Conservation (phyloP, 2,888 invertebrate genomes). For the Orchesellides sinensis region DNA sequence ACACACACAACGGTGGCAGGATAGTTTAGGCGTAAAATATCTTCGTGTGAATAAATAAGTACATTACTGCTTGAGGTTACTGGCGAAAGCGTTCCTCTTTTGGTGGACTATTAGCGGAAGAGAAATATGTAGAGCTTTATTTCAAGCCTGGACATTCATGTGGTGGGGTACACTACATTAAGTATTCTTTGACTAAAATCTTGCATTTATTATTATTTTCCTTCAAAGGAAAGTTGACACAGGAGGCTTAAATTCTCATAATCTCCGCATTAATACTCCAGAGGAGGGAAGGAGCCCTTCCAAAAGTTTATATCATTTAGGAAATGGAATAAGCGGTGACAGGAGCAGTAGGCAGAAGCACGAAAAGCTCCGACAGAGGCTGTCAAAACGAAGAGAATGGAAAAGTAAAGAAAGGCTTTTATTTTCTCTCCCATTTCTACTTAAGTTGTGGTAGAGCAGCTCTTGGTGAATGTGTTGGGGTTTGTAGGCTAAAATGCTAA, state of each 20-base stretch:
- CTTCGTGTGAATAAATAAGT: neutral
- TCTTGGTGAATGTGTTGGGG: too few species aligned
- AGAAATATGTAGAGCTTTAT: neutral
- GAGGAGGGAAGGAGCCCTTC: too few species aligned
- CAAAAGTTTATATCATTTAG: neutral
- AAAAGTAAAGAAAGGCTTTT: too few species aligned
- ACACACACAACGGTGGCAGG: conserved; percentile 2
- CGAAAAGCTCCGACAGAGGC: too few species aligned
- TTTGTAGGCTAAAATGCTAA: too few species aligned
- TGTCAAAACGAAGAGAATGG: too few species aligned
- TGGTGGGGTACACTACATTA: too few species aligned
- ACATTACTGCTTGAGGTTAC: too few species aligned
- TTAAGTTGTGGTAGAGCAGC: too few species aligned
- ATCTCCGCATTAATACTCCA: neutral
- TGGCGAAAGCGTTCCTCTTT: neutral
- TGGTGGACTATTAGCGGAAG: neutral
- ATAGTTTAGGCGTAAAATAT: neutral
- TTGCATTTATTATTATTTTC: conserved; percentile 21
- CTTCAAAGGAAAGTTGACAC: conserved; percentile 2
- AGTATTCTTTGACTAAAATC: conserved; percentile 10
- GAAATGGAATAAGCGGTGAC: neutral
- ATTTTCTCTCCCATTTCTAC: too few species aligned
- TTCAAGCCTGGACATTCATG: too few species aligned
- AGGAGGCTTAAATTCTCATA: neutral
- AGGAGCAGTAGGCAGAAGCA: too few species aligned